A percentile compares a stretch with the other conserved stretches of the same genome.
Conservation (phyloP, 2,888 invertebrate species). For the Julus scandinavius region DNA sequence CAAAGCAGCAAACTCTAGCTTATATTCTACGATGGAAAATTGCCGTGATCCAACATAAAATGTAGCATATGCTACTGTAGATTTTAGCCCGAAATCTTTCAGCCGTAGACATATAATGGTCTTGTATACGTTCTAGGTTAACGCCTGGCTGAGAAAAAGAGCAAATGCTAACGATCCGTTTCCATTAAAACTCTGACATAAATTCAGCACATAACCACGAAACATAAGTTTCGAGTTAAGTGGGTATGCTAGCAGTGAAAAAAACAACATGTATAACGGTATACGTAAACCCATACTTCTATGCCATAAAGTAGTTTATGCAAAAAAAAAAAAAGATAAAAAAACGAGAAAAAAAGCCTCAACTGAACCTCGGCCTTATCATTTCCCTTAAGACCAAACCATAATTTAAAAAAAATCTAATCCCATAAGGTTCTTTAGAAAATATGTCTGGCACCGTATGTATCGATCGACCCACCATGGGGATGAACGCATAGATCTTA, state of each 20-base stretch:
- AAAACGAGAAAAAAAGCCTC: not conserved
- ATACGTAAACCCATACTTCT: not conserved
- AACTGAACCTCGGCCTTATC: slow-evolving; percentile 8
- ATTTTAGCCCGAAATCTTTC: not conserved
- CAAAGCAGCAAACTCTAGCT: not conserved
- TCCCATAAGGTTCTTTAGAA: slow-evolving; percentile 33
- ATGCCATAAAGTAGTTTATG: not conserved
- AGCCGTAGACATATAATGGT: not conserved
- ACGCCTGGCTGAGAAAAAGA: slow-evolving; percentile 26
- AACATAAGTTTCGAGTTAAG: slow-evolving; percentile 33
- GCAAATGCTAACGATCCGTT: slow-evolving; percentile 26
- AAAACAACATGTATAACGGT: not conserved
- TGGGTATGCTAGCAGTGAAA: slow-evolving; percentile 3
- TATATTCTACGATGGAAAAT: not conserved
- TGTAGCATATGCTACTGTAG: not conserved
- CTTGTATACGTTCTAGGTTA: not conserved
- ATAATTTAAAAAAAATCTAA: slow-evolving; percentile 25
- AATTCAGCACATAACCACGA: slow-evolving; percentile 7
- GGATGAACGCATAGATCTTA: slow-evolving; percentile 2
- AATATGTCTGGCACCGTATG: slow-evolving; percentile 25
- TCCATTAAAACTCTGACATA: slow-evolving; percentile 19
- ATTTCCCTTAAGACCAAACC: slow-evolving; percentile 33
- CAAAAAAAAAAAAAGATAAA: not conserved
- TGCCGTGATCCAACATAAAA: not conserved
- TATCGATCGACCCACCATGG: slow-evolving; percentile 20